Evolutionary conservation across 2,797 vertebrate species (phyloP).

Genomic region (Rhabdophis nuchalis): DNA sequence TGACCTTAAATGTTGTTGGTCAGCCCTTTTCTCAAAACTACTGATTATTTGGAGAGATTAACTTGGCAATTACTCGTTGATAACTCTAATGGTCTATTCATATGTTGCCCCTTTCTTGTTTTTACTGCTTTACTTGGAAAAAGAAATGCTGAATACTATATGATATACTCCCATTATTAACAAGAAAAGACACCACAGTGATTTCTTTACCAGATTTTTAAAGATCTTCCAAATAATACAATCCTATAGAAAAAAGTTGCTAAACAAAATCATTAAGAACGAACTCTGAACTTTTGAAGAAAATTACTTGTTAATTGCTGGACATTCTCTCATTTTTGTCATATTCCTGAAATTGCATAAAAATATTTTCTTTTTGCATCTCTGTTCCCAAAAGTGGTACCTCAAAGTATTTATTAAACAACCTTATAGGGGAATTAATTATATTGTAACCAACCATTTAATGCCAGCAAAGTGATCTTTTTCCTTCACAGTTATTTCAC

Average conservation of each 20-base stretch:
- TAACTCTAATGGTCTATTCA: slow-evolving; percentile 66
- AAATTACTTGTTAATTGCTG: slow-evolving; percentile 12
- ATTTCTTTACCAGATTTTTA: slow-evolving; percentile 55
- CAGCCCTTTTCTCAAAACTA: slow-evolving; percentile 63
- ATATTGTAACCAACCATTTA: slow-evolving; percentile 63
- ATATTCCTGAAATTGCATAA: slow-evolving; percentile 32
- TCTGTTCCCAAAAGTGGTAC: slow-evolving; percentile 41
- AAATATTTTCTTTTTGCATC: slow-evolving; percentile 10
- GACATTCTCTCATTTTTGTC: neutral
- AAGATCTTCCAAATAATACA: slow-evolving; percentile 56
- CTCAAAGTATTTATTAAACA: slow-evolving; percentile 60
- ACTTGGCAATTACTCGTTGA: slow-evolving; percentile 55
- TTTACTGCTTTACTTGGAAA: slow-evolving; percentile 55
- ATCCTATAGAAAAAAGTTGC: slow-evolving; percentile 53
- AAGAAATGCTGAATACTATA: slow-evolving; percentile 60
- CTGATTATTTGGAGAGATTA: slow-evolving; percentile 70
- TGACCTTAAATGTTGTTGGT: slow-evolving; percentile 58
- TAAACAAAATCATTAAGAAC: slow-evolving; percentile 46
- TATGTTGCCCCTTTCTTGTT: slow-evolving; percentile 57
- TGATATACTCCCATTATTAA: slow-evolving; percentile 56
- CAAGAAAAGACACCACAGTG: slow-evolving; percentile 62
- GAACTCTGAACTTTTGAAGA: slow-evolving; percentile 9
- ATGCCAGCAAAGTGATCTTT: slow-evolving; percentile 46
- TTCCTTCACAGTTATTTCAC: slow-evolving; percentile 55
- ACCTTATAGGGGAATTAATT: slow-evolving; percentile 45